These are phyloP conservation scores for Poecile atricapillus DNA, from an alignment of 2,113 vertebrate species.

Conservation along the genomic window DNA sequence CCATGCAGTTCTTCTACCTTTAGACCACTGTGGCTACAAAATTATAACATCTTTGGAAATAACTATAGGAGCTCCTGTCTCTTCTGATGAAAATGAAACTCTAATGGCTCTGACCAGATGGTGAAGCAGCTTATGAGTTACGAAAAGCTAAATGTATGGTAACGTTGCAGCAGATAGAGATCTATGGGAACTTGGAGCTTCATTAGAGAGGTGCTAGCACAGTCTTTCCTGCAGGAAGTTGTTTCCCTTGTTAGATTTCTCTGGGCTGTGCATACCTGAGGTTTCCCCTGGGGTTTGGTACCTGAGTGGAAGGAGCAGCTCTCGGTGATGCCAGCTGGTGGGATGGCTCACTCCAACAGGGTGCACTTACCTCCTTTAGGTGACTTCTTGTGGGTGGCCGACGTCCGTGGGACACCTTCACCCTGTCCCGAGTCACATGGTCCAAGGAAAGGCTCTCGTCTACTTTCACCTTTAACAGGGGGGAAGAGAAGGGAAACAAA, in stretches of 20 bases:
- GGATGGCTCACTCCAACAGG: not conserved
- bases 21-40: not conserved
- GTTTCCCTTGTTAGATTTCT: not conserved
- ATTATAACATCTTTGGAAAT: not conserved
- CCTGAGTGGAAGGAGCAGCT: not conserved
- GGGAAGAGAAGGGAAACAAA: not conserved
- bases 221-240: not conserved
- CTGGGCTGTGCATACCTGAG: not conserved
- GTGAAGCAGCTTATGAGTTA: not conserved
- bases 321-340: not conserved
- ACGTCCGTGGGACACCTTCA: conserved; percentile 79
- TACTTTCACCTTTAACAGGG: conserved; percentile 81
- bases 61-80: not conserved
- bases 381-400: conserved; percentile 92
- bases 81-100: not conserved
- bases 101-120: not conserved
- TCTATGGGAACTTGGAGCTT: not conserved
- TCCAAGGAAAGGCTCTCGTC: conserved; percentile 86
- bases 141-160: not conserved
- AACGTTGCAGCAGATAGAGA: not conserved
- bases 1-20: not conserved
- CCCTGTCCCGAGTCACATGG: conserved; percentile 87
- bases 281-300: not conserved
- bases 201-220: not conserved
- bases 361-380: conserved; percentile 86